Conservation (phyloP, 2,888 invertebrate species). For the Lomographa bimaculata region DNA sequence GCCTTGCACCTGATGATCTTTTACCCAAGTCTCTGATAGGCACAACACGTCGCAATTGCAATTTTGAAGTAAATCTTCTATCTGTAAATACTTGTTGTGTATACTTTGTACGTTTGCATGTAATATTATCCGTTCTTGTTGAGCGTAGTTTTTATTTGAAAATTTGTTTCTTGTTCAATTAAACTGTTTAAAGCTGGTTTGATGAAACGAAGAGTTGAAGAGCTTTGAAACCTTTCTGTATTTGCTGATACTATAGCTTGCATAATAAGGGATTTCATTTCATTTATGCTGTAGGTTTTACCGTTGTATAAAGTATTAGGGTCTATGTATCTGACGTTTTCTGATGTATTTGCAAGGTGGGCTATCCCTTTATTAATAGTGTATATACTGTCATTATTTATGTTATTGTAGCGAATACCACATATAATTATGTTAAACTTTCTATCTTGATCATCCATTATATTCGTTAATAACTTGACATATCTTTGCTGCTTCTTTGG, state of each 20-base stretch:
- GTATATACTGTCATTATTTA: too few relatives aligned
- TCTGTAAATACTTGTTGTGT: too few relatives aligned
- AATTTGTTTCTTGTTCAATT: too few relatives aligned
- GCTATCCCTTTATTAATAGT: not conserved
- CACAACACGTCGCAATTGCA: too few relatives aligned
- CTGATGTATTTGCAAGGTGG: not conserved
- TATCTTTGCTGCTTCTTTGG: not conserved
- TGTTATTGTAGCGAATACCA: not conserved
- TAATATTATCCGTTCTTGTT: too few relatives aligned
- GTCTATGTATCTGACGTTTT: constrained; percentile 1
- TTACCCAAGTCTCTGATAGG: too few relatives aligned
- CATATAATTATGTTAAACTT: too few relatives aligned
- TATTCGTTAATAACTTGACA: not conserved
- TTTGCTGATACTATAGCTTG: not conserved
- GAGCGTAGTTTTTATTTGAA: too few relatives aligned
- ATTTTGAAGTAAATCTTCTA: too few relatives aligned
- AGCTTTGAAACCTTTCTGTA: not conserved
- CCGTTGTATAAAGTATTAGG: not conserved
- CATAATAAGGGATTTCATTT: not conserved
- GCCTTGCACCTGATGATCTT: not conserved
- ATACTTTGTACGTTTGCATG: too few relatives aligned
- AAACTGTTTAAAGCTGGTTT: too few relatives aligned
- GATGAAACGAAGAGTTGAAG: not conserved
- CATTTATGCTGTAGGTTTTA: not conserved
- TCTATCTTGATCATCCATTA: not conserved